A percentile compares a stretch with the other conserved stretches of the same genome.
These are phyloP conservation scores for Delia radicum DNA, from an alignment of 1,140 invertebrate species.

Conservation along the genomic window DNA sequence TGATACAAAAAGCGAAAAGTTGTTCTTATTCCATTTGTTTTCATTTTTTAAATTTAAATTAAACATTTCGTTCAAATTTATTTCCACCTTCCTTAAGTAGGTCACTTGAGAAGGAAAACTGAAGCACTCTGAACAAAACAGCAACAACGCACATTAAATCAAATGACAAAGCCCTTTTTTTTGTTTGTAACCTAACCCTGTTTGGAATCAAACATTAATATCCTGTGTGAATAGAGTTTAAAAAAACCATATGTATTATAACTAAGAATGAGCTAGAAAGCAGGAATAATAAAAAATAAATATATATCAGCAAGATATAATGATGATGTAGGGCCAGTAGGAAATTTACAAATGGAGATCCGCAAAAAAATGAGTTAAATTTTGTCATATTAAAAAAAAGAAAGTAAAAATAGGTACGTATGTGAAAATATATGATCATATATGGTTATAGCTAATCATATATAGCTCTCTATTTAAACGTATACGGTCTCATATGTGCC, in stretches of 20 bases:
- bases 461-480: too few species aligned
- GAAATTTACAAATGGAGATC: neutral
- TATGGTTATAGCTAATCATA: too few species aligned
- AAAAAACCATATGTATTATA: neutral
- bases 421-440: too few species aligned
- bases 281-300: too few species aligned
- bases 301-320: neutral
- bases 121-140: neutral
- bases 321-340: neutral
- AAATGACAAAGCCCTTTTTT: neutral
- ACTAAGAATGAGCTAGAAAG: too few species aligned
- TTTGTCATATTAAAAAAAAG: too few species aligned
- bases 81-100: neutral
- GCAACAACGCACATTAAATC: neutral
- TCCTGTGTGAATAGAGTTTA: neutral
- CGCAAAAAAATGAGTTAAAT: too few species aligned
- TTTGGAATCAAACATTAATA: conserved; percentile 2
- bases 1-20: neutral
- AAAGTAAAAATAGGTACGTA: too few species aligned
- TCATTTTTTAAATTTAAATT: neutral
- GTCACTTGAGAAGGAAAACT: neutral
- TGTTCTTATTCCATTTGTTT: too few species aligned
- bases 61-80: neutral
- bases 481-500: too few species aligned
- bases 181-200: neutral